A percentile compares a stretch with the other conserved stretches of the same genome.
Evolutionary conservation across 1,140 invertebrate species (phyloP).

Genomic region (Pseudomyrmex concolor): DNA sequence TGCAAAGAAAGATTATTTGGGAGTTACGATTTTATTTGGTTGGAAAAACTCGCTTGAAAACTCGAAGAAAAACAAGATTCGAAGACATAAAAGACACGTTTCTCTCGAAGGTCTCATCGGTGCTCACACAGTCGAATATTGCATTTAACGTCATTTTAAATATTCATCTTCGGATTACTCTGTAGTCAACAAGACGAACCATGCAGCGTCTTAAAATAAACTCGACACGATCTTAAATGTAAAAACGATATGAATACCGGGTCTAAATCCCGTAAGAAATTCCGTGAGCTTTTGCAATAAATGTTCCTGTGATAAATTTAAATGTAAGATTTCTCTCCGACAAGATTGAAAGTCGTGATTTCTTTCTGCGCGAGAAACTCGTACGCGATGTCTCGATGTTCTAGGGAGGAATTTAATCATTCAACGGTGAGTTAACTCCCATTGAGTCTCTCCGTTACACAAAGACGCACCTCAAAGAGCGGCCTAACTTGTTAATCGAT

Average conservation of each 20-base stretch:
- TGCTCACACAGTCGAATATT: no score
- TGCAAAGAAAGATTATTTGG: conserved; percentile 33
- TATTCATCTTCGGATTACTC: no score
- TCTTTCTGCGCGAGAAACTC: neutral
- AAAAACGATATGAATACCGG: no score
- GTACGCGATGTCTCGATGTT: neutral
- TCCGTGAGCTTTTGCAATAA: no score
- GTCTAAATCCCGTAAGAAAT: neutral
- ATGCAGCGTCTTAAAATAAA: no score
- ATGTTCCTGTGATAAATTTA: neutral
- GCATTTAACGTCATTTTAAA: no score
- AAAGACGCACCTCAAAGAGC: conserved; percentile 9
- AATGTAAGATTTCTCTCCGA: neutral
- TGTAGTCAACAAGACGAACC: no score
- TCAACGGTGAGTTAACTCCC: conserved; percentile 34
- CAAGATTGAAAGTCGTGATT: neutral
- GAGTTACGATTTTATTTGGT: conserved; percentile 19
- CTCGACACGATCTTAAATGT: no score
- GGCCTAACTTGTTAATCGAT: conserved; percentile 35
- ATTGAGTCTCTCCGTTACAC: neutral
- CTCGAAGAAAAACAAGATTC: neutral
- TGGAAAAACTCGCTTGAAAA: conserved; percentile 38
- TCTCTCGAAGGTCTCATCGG: neutral
- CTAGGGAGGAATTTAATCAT: conserved; percentile 39
- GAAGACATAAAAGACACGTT: neutral